Percentiles rank a stretch among this genome's conserved stretches.
Conservation (phyloP, 1,140 invertebrate genomes). For the Papilio aristodemus region DNA sequence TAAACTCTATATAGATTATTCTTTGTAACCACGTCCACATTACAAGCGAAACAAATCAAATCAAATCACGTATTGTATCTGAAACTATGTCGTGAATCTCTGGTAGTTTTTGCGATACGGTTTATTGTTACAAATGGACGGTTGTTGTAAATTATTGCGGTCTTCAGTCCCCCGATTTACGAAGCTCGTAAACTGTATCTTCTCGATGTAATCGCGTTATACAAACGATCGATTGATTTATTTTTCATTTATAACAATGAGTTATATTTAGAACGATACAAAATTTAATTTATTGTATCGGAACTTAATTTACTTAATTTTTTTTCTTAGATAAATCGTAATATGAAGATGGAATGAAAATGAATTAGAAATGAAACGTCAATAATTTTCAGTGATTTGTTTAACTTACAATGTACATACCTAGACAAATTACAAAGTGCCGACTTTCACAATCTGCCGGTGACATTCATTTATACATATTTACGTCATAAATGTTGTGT, state of each 20-base stretch:
- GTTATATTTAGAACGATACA: background rate
- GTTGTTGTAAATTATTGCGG: conserved; percentile 17
- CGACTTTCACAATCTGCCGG: too few species aligned
- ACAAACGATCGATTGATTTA: background rate
- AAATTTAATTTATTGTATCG: too few species aligned
- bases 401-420: too few species aligned
- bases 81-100: background rate
- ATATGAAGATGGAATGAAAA: too few species aligned
- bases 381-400: too few species aligned
- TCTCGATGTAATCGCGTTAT: background rate
- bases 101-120: background rate
- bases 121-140: background rate
- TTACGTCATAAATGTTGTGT: too few species aligned
- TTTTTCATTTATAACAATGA: background rate
- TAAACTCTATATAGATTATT: too few species aligned
- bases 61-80: background rate
- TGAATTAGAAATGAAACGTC: too few species aligned
- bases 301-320: too few species aligned
- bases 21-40: background rate
- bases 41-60: background rate
- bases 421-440: too few species aligned
- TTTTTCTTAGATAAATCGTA: too few species aligned
- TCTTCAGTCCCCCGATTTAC: conserved; percentile 7
- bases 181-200: conserved; percentile 14
- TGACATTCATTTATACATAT: too few species aligned